These are phyloP conservation scores for Asteroscopus sphinx DNA, from an alignment of 2,888 invertebrate species.

Conservation along the genomic window DNA sequence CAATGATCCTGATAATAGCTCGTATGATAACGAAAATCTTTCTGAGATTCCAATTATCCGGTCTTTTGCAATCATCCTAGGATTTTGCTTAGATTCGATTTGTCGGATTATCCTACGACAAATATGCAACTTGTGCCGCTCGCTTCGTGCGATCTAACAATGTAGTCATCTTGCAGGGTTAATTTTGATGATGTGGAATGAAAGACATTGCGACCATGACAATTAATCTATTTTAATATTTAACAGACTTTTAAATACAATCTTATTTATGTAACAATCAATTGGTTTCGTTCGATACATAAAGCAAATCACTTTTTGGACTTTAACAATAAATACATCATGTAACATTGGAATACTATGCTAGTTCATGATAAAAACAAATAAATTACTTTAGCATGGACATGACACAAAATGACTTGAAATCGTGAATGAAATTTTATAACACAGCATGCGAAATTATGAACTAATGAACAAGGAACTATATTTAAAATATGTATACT, in stretches of 20 bases:
- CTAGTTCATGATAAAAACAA: conserved; percentile 72
- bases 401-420: conserved; percentile 83
- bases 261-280: conserved; percentile 82
- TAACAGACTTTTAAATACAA: conserved; percentile 89
- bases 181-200: conserved; percentile 41
- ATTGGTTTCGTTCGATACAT: conserved; percentile 76
- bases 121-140: no score
- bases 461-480: conserved; percentile 74
- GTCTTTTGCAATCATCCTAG: no score
- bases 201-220: conserved; percentile 70
- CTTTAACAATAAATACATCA: conserved; percentile 84
- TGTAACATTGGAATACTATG: conserved; percentile 83
- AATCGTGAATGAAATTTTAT: conserved; percentile 62
- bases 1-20: no score
- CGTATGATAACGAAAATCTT: no score
- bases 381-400: conserved; percentile 72
- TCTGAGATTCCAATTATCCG: no score
- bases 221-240: conserved; percentile 79
- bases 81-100: no score
- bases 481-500: conserved; percentile 58
- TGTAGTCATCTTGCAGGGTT: no score
- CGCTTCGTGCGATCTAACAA: no score
- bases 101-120: no score
- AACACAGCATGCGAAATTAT: conserved; percentile 73
- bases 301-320: conserved; percentile 77